Percentiles rank a stretch among this genome's conserved stretches.
These are phyloP conservation scores for Pygoscelis adeliae DNA, from an alignment of 2,113 vertebrate genomes.

Conservation along the genomic window DNA sequence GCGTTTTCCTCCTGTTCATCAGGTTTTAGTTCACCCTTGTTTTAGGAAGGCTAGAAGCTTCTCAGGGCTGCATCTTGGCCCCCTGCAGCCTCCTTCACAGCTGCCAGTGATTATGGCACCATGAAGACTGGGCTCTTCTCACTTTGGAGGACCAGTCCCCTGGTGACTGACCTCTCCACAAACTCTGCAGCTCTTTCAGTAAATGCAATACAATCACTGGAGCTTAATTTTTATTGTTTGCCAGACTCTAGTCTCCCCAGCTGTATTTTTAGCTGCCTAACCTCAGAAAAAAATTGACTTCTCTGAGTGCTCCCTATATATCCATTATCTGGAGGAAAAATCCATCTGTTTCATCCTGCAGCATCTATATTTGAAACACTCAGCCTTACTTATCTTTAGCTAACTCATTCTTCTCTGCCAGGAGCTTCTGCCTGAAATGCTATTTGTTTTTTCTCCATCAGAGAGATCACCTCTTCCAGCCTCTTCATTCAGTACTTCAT, in stretches of 20 bases:
- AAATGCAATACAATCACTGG: background rate
- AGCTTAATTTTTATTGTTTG: slow-evolving; percentile 4
- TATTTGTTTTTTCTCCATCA: slow-evolving; percentile 1
- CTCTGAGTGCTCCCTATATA: background rate
- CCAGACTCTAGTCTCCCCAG: background rate
- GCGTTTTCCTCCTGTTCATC: background rate
- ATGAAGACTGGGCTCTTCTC: background rate
- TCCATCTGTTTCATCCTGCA: slow-evolving; percentile 33
- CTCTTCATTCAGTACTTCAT: slow-evolving; percentile 33
- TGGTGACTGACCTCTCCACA: background rate
- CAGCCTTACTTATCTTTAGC: background rate
- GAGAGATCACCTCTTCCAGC: background rate
- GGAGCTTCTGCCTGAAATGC: background rate
- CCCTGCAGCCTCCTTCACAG: background rate
- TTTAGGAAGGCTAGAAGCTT: background rate
- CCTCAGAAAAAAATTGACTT: background rate
- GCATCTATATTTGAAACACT: slow-evolving; percentile 54
- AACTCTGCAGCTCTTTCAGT: background rate
- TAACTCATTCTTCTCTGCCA: slow-evolving; percentile 35
- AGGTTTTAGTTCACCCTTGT: background rate
- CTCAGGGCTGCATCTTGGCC: background rate
- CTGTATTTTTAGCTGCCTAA: background rate
- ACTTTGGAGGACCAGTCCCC: background rate
- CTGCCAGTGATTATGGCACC: background rate
- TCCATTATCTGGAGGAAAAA: slow-evolving; percentile 20